Evolutionary conservation across 2,888 invertebrate genomes (phyloP).

Genomic region (Choreutis nemorana): DNA sequence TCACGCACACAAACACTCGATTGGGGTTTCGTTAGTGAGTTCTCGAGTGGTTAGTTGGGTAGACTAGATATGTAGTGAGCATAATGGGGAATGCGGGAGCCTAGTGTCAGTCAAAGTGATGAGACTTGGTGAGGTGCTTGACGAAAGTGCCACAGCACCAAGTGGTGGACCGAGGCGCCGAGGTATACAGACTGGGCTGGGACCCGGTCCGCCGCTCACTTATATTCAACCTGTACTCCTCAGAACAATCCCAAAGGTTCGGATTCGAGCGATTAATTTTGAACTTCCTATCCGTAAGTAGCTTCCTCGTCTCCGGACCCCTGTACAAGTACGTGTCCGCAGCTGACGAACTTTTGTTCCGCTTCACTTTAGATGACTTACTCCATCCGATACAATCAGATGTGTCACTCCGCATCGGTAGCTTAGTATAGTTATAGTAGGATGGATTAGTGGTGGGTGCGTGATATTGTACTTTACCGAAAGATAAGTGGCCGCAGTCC

Average conservation of each 20-base stretch:
- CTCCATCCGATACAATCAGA: conserved; percentile 37
- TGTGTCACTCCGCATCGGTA: conserved; percentile 39
- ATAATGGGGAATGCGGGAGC: too few species aligned
- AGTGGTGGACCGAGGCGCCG: conserved; percentile 69
- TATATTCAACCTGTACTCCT: conserved; percentile 29
- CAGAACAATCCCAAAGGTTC: conserved; percentile 46
- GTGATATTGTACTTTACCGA: conserved; percentile 77
- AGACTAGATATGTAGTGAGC: not conserved
- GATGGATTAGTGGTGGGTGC: conserved; percentile 64
- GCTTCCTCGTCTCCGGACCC: conserved; percentile 39
- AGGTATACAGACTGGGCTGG: conserved; percentile 40
- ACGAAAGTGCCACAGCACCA: conserved; percentile 86
- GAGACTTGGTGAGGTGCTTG: conserved; percentile 78
- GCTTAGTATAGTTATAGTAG: conserved; percentile 50
- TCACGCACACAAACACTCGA: conserved; percentile 20
- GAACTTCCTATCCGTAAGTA: conserved; percentile 43
- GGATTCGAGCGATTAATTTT: conserved; percentile 59
- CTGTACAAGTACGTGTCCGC: conserved; percentile 46
- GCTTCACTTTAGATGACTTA: conserved; percentile 45
- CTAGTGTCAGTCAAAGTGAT: conserved; percentile 72
- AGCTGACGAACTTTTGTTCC: conserved; percentile 60
- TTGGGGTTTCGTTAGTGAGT: not conserved
- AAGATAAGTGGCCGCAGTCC: conserved; percentile 71
- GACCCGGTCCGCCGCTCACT: conserved; percentile 46
- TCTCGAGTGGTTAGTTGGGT: not conserved